Evolutionary conservation across 2,888 invertebrate genomes (phyloP), one percentile per base, ranked within the genome.

Genomic region (Pocota personata): DNA sequence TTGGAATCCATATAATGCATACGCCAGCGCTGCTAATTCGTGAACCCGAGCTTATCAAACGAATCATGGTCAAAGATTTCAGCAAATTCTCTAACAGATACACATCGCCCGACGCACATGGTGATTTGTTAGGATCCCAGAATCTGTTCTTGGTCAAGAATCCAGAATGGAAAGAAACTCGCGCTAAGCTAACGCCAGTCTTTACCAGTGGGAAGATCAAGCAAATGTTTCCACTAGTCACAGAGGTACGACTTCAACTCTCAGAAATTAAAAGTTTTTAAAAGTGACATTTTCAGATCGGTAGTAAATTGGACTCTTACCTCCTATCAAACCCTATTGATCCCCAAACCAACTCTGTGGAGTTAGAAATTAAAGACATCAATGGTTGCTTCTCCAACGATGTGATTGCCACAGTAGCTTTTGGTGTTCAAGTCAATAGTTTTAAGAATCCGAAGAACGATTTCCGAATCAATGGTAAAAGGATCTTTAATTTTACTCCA

Each of bases 11-110:
- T 90, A 79, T 93, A 1, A 89, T 93, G 12, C 90, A 93, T 87
- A 91, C 90, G 1, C 93, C 93, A 0, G 89, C 89, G 0, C 30
- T 94, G 1, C 2, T 93, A 1, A 75, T 92, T 0, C 90, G 91
- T 2, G 93, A 94, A 87, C 90, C 91, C 0, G 92, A 92, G 2
- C 76, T 93, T 1, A 82, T 93, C 0, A 93, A 94, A 87, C 88
- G 89, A 3, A 80, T 93, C 3, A 87, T 94, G 64, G 90, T 93
- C 1, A 93, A 92, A 50, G 93, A 93, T 73, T 93, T 93, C 40
- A 90, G 90, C 72, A 89, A 89, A 35, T 93, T 93, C 71, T 71
- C 89, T 0, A 91, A 93, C 78, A 91, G 93, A 72, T 88, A 75
- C 0, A 5, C 89, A 0, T 72, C 82, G 21, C 80, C 88, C 0